Evolutionary conservation across 2,113 vertebrate species (phyloP).

Genomic region (Ptyas mucosa): DNA sequence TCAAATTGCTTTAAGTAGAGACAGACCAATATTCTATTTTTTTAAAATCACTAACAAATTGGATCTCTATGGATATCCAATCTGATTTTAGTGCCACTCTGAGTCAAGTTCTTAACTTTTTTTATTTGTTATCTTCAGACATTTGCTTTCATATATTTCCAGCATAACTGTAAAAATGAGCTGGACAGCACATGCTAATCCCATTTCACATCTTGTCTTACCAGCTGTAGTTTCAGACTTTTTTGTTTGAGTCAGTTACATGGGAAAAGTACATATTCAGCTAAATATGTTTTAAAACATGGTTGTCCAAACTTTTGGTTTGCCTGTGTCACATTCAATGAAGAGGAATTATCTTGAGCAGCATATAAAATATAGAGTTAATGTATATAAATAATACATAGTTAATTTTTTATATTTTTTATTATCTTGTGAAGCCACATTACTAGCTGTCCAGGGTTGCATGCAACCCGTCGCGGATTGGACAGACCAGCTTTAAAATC

Average conservation of each 20-base stretch:
- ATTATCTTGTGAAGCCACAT: not conserved
- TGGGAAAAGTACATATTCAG: not conserved
- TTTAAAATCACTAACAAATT: not conserved
- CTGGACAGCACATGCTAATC: not conserved
- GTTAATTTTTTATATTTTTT: not conserved
- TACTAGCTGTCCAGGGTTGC: not conserved
- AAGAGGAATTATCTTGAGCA: not conserved
- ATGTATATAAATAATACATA: not conserved
- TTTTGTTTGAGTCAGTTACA: not conserved
- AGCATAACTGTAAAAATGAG: not conserved
- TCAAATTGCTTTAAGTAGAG: not conserved
- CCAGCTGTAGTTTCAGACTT: not conserved
- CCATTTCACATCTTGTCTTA: not conserved
- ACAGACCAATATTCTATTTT: not conserved
- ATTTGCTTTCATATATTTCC: not conserved
- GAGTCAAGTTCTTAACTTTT: not conserved
- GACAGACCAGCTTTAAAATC: not conserved
- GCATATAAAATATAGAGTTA: not conserved
- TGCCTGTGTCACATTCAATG: not conserved
- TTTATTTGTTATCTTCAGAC: not conserved
- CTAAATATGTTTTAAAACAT: not conserved
- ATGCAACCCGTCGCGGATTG: not conserved
- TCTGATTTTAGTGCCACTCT: not conserved
- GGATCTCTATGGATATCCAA: not conserved
- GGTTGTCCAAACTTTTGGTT: not conserved